Percentiles rank a stretch among this genome's conserved stretches.
These are phyloP conservation scores for Apodemia mormo DNA, from an alignment of 2,888 invertebrate species.

Conservation along the genomic window DNA sequence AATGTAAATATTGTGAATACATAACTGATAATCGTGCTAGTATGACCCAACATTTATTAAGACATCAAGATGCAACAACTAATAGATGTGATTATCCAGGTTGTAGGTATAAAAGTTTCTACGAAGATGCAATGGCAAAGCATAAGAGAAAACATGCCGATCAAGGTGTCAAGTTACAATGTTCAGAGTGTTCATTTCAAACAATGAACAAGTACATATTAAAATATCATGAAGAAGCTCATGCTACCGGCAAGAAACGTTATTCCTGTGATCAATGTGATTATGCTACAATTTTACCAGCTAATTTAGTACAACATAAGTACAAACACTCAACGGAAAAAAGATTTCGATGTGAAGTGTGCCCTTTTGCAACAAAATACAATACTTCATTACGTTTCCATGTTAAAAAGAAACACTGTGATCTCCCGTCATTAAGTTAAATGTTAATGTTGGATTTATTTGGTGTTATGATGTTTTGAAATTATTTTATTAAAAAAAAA, in stretches of 20 bases:
- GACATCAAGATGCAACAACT: slow-evolving; percentile 67
- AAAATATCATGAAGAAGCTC: slow-evolving; percentile 70
- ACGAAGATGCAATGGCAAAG: slow-evolving; percentile 66
- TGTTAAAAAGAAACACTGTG: slow-evolving; percentile 76
- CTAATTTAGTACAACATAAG: slow-evolving; percentile 68
- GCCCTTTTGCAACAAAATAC: slow-evolving; percentile 73
- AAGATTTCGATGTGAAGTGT: slow-evolving; percentile 72
- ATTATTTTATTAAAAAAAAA: slow-evolving; percentile 38
- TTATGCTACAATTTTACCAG: slow-evolving; percentile 69
- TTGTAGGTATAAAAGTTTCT: slow-evolving; percentile 67
- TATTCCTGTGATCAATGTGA: slow-evolving; percentile 70
- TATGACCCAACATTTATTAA: slow-evolving; percentile 62
- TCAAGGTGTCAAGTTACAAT: slow-evolving; percentile 65
- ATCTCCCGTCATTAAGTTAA: slow-evolving; percentile 67
- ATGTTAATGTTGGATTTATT: slow-evolving; percentile 46
- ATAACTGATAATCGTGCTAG: slow-evolving; percentile 57
- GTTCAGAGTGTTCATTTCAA: slow-evolving; percentile 66
- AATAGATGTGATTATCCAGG: slow-evolving; percentile 57
- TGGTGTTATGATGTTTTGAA: slow-evolving; percentile 52
- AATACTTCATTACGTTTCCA: slow-evolving; percentile 73
- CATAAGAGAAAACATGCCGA: slow-evolving; percentile 63
- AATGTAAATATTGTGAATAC: slow-evolving; percentile 66
- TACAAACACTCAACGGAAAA: slow-evolving; percentile 73
- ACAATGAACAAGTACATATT: slow-evolving; percentile 73
- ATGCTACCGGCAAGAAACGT: slow-evolving; percentile 63